Evolutionary conservation across 2,113 vertebrate genomes (phyloP), one percentile per base, ranked within the genome.

Genomic region (Callorhinus ursinus): DNA sequence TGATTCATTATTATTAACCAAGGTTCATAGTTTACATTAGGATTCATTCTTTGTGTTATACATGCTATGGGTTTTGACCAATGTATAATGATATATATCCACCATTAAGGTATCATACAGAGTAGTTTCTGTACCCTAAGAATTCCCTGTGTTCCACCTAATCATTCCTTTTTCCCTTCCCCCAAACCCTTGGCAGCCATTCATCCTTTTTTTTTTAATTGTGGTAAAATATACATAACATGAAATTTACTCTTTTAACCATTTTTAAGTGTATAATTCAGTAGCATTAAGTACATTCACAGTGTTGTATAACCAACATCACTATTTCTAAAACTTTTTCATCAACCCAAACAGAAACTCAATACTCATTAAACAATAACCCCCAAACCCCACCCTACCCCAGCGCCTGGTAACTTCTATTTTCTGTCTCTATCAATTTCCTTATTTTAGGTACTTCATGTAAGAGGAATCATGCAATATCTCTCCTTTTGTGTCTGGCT

Each of bases 1-100:
- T 57, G 11, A 93, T 36, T 55, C 28, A 63, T 84, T 80, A 49
- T 95, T 93, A 95, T 88, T 95, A 69, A 88, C 46, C 63, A 65
- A 84, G 28, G 51, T 55, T 36, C 59, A 42, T 84, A 39, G 69
- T 69, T 87, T 88, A 88, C 1, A 12, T 69, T 76, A 63, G 21
- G 31, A 15, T 69, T 74, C 42, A 91, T 31, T 90, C 7, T 57
- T 53, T 72, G 87, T 96, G 61, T 77, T 84, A 57, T 51, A 71
- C 2, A 65, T 21, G 7, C 46, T 83, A 5, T n/a, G 7, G 36
- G 46, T 84, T 91, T 88, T 96, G 74, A 76, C 67, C 31, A 61
- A 76, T 90, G 80, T 89, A 79, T 89, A 53, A 67, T 94, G 53
- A 79, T 36, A 57, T 51, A 16, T 82, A 71, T 57, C 7, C 26